Evolutionary conservation across 2,113 vertebrate species (phyloP), one percentile per base, ranked within the genome.

Genomic region (Ameiurus melas): DNA sequence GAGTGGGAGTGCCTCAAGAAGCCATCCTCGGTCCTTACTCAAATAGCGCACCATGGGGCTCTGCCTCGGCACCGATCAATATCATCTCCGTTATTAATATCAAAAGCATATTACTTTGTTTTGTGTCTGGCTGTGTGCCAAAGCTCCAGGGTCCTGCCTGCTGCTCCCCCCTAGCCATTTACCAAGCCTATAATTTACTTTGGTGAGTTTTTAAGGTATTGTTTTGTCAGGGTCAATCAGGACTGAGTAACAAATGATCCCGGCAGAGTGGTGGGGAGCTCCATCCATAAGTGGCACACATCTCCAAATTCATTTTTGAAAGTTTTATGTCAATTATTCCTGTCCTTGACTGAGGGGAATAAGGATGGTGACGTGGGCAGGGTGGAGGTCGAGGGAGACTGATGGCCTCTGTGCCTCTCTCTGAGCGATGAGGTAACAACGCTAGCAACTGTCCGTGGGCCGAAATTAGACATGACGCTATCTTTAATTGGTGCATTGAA

Each of bases 61-160:
- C 95, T 94, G 94, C 95, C 96, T 91, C 92, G 92, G 93, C 89
- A 78, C 86, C 85, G 97, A 99, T 99, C 98, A 97, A 99, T 98
- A 99, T 97, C 97, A 97, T 97, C 97, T 97, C 95, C 95, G 97
- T 98, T 99, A 99, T 99, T 98, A 98, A 99, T 99, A 99, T 99
- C 97, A 99, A 99, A 99, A 97, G 97, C 97, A 81, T 96, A 99
- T 99, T 99, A 98, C 97, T 98, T 97, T 98, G 97, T 98, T 98
- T 95, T 97, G 94, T 94, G 94, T 95, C 96, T 99, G 97, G 97
- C 97, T 92, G 92, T 0, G 58, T 91, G 97, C 97, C 98, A 98
- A 94, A 95, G 89, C 93, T 84, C 86, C 85, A 64, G 87, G 77
- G 84, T 81, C 84, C 91, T 93, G 94, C 83, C 83, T 93, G 94